Conservation (phyloP, 1,140 invertebrate species). For the Drosophila insularis region DNA sequence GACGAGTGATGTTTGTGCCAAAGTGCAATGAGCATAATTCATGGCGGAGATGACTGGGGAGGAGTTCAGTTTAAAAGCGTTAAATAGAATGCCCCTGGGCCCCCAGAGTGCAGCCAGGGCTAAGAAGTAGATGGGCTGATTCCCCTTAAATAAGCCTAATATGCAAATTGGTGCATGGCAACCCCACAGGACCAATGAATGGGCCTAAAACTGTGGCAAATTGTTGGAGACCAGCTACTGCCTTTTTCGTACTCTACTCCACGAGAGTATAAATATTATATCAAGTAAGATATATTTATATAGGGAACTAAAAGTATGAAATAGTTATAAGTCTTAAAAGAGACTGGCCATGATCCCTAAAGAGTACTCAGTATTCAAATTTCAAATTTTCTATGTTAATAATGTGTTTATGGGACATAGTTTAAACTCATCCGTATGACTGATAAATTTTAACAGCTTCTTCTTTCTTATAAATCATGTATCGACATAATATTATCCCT, state of each 20-base stretch:
- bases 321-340: too few relatives aligned
- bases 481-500: too few relatives aligned
- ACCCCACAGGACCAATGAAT: slow-evolving; percentile 14
- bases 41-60: slow-evolving; percentile 16
- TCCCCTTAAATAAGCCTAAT: slow-evolving; percentile 55
- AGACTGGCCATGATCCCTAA: too few relatives aligned
- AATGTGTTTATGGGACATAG: too few relatives aligned
- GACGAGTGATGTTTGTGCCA: slow-evolving; percentile 51
- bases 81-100: slow-evolving; percentile 51
- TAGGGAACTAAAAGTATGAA: too few relatives aligned
- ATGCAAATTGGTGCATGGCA: slow-evolving; percentile 43
- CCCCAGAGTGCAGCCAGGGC: neutral
- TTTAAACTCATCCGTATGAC: too few relatives aligned
- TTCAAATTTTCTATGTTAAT: too few relatives aligned
- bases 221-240: slow-evolving; percentile 30
- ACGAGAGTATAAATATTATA: neutral
- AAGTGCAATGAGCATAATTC: slow-evolving; percentile 67
- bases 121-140: slow-evolving; percentile 14
- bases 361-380: too few relatives aligned
- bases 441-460: too few relatives aligned
- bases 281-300: neutral
- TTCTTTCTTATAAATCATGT: too few relatives aligned
- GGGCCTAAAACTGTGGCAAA: slow-evolving; percentile 62
- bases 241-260: neutral
- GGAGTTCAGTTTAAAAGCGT: slow-evolving; percentile 55